These are phyloP conservation scores for Pygocentrus nattereri DNA, from an alignment of 2,797 vertebrate species.

Conservation along the genomic window DNA sequence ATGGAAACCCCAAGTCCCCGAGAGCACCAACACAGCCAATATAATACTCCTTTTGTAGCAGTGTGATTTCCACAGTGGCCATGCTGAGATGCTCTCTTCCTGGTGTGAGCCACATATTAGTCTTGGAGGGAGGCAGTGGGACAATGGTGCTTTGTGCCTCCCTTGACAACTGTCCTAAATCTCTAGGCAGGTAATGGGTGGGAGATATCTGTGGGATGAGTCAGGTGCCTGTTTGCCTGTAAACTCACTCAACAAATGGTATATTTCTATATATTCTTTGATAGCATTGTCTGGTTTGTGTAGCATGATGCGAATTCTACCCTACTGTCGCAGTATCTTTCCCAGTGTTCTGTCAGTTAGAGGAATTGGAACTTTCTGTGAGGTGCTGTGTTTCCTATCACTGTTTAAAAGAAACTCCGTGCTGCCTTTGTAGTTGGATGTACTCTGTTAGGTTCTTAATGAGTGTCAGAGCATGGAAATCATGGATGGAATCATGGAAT, in stretches of 20 bases:
- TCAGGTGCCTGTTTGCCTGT: slow-evolving; percentile 47
- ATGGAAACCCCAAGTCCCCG: slow-evolving; percentile 53
- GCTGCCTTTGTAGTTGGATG: too few species aligned
- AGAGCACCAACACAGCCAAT: slow-evolving; percentile 45
- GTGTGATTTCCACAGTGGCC: slow-evolving; percentile 39
- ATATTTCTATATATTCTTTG: slow-evolving; percentile 29
- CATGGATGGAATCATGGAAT: too few species aligned
- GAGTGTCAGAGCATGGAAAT: too few species aligned
- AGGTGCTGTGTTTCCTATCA: too few species aligned
- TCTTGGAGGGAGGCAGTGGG: slow-evolving; percentile 12
- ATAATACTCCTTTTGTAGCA: slow-evolving; percentile 58
- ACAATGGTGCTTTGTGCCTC: slow-evolving; percentile 39
- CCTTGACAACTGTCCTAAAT: slow-evolving; percentile 27
- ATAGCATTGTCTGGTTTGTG: neutral
- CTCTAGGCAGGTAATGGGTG: slow-evolving; percentile 50
- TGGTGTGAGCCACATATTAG: slow-evolving; percentile 52
- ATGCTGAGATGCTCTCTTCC: slow-evolving; percentile 52
- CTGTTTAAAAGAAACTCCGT: too few species aligned
- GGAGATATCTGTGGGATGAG: slow-evolving; percentile 41
- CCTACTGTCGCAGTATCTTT: neutral
- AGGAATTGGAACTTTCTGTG: too few species aligned
- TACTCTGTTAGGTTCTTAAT: too few species aligned
- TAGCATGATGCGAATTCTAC: neutral
- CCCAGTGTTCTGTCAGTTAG: too few species aligned
- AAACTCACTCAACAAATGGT: slow-evolving; percentile 20